Conservation (phyloP, 2,888 invertebrate species). For the Apoderus coryli region DNA sequence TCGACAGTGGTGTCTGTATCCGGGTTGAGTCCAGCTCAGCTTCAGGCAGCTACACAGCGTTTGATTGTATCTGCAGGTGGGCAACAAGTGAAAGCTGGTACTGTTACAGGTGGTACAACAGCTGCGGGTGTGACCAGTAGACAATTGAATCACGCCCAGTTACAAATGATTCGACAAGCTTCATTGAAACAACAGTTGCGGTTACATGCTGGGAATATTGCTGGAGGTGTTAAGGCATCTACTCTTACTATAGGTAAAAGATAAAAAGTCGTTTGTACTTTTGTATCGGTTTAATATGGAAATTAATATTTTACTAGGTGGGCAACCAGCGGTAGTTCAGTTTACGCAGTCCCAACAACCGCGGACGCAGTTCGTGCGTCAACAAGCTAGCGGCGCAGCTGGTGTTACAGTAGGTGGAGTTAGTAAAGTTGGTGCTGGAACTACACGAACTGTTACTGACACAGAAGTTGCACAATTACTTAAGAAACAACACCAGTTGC, state of each 20-base stretch:
- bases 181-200: constrained; percentile 28
- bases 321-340: constrained; percentile 28
- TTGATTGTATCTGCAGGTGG: constrained; percentile 28
- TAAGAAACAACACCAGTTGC: constrained; percentile 30
- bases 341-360: constrained; percentile 30
- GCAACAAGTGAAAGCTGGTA: constrained; percentile 27
- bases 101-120: constrained; percentile 16
- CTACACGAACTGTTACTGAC: constrained; percentile 35
- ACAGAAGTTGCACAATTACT: constrained; percentile 39
- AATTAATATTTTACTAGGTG: no score
- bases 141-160: constrained; percentile 38
- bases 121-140: constrained; percentile 24
- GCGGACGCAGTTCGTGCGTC: constrained; percentile 28
- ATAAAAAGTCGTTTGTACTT: no score
- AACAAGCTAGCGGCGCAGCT: no score
- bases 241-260: constrained; percentile 30
- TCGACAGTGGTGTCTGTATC: constrained; percentile 31
- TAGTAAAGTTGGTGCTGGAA: constrained; percentile 21
- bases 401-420: no score
- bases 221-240: constrained; percentile 28
- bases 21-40: constrained; percentile 28
- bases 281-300: no score
- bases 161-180: constrained; percentile 48
- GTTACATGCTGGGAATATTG: constrained; percentile 23
- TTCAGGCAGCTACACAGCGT: constrained; percentile 35